A percentile compares a stretch with the other conserved stretches of the same genome.
Evolutionary conservation across 2,113 vertebrate genomes (phyloP).

Genomic region (Blennius ocellaris): DNA sequence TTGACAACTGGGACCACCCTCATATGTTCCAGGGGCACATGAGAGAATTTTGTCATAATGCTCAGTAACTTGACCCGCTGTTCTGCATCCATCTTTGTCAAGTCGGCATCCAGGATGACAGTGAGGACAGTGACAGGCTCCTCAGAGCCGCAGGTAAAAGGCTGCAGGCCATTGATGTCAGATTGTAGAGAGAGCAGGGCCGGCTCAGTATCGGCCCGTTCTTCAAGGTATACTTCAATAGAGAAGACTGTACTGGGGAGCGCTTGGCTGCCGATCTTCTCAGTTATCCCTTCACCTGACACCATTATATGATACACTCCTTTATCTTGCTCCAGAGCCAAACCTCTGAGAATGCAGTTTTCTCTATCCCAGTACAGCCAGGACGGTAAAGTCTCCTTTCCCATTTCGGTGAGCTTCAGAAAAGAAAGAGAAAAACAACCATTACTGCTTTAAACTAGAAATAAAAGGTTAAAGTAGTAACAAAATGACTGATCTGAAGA

Average conservation of each 20-base stretch:
- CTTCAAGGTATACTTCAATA: slow-evolving; percentile 93
- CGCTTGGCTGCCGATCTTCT: slow-evolving; percentile 84
- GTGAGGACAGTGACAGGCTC: slow-evolving; percentile 93
- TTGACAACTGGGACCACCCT: slow-evolving; percentile 95
- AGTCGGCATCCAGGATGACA: slow-evolving; percentile 95
- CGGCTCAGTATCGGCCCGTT: slow-evolving; percentile 88
- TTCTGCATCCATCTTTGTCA: slow-evolving; percentile 94
- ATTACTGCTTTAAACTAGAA: slow-evolving; percentile 15
- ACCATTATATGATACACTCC: slow-evolving; percentile 93
- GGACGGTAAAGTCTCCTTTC: slow-evolving; percentile 89
- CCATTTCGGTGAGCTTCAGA: slow-evolving; percentile 88
- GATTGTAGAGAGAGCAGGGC: slow-evolving; percentile 83
- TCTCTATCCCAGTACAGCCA: slow-evolving; percentile 92
- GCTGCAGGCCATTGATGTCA: slow-evolving; percentile 68
- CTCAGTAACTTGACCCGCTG: slow-evolving; percentile 89
- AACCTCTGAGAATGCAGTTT: slow-evolving; percentile 87
- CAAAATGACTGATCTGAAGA: background rate
- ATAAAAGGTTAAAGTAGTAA: slow-evolving; percentile 3
- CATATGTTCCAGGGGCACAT: slow-evolving; percentile 91
- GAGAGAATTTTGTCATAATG: slow-evolving; percentile 91
- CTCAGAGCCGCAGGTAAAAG: slow-evolving; percentile 87
- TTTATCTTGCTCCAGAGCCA: slow-evolving; percentile 94
- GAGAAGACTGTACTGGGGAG: slow-evolving; percentile 89
- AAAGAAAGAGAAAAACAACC: slow-evolving; percentile 41
- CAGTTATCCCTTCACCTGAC: slow-evolving; percentile 80